A percentile compares a stretch with the other conserved stretches of the same genome.
phyloP scores from a whole-genome alignment of 2,888 invertebrate species.

The Ferrisia virgata region DNA sequence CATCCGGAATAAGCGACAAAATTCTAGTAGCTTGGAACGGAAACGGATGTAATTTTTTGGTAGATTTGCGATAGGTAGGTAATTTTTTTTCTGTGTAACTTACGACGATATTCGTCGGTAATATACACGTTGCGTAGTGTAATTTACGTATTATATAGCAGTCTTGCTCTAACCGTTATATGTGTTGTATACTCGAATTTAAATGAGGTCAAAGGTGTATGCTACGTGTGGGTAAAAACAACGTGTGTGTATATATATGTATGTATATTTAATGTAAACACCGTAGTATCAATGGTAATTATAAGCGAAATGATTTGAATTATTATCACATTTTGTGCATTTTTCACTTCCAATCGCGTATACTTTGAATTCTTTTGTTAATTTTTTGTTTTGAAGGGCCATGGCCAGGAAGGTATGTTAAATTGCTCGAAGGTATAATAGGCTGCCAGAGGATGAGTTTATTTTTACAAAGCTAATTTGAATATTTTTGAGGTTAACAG shows the following conservation, averaged over 20 bases:
- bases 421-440: background rate
- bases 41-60: background rate
- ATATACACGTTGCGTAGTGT: background rate
- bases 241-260: background rate
- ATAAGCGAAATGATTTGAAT: background rate
- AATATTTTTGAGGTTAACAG: background rate
- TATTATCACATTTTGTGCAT: background rate
- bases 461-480: background rate
- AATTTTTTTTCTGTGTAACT: background rate
- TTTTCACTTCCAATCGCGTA: background rate
- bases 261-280: background rate
- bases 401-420: background rate
- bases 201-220: conserved; percentile 31
- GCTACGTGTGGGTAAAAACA: conserved; percentile 1
- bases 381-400: background rate
- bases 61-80: background rate
- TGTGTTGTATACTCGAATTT: background rate
- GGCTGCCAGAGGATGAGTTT: background rate
- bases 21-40: background rate
- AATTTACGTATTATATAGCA: background rate
- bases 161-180: background rate
- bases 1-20: background rate
- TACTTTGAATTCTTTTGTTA: background rate
- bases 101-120: background rate
- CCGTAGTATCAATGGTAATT: background rate